Evolutionary conservation across 2,113 vertebrate species (phyloP), one percentile per base, ranked within the genome.

Genomic region (Shinisaurus crocodilurus): DNA sequence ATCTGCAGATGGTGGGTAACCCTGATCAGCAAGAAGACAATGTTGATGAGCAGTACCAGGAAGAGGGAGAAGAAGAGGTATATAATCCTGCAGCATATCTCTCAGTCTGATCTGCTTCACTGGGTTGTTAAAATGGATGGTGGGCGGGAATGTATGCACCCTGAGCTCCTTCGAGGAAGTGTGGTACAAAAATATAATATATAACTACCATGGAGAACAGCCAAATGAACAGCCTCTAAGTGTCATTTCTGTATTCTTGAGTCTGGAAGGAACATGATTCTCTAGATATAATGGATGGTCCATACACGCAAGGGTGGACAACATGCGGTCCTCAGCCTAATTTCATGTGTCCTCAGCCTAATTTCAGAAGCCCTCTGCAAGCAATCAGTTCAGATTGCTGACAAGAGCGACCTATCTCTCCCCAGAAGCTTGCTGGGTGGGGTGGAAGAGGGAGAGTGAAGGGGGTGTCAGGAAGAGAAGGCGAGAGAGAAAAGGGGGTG

Each of bases 21-120:
- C 98, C 99, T 40, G 99, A 99, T 96, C 98, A 99, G 91, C 99
- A 99, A 95, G 99, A 99, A 90, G 99, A 99, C 94, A 97, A 97
- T 13, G 96, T 98, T 81, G 99, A 99, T 77, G 99, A 99, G 18
- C 99, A 99, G 80, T 99, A 99, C 95, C 99, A 99, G 96, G 99
- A 99, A 18, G 99, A 99, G 69, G 98, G 96, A 67, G 99, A 99
- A 90, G 99, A 99, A 25, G 99, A 99, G 98, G 99, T 99, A 95
- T 94, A 92, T 88, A 29, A 85, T 50, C 15, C 1, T 16, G 67
- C 54, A 0, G 2, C 1, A 32, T 6, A 12, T 76, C 16, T 29
- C 20, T 83, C 57, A 23, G 5, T 16, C 34, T n/a, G 20, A 57
- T 20, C 1, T 65, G 34, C 57, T 77, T 77, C 6, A 29, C 25